Base-by-base conservation (phyloP, 2,888 invertebrate species). In the Hirtodrosophila trivittata region DNA sequence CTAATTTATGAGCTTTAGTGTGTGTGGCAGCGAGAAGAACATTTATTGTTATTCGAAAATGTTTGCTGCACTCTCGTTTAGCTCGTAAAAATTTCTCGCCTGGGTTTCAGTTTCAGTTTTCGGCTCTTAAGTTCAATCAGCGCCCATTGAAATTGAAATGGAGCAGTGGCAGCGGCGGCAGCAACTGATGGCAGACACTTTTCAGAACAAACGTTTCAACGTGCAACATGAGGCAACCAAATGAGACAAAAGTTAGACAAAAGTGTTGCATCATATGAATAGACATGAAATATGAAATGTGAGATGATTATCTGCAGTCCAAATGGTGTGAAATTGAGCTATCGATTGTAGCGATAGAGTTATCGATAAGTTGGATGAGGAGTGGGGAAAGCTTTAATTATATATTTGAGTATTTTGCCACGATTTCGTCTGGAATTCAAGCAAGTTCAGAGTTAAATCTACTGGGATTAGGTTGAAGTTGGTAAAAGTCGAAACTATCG, bases 31-130 rank as follows among this genome's bases (percentile, higher is more conserved):
- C 28, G 42, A 10, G 54, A 33, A 21, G 43, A 57, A 58, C 68
- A 68, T 64, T 72, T 72, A 72, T 72, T 72, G 67, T 72, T 72
- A 66, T 72, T 64, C 64, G 73, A 73, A 67, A 56, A 63, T 63
- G 67, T 33, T 58, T 32, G 66, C 43, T 52, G 66, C 69, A 59
- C 70, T 69, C 70, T 57, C 56, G 41, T 32, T 37, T 2, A 41
- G 51, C 55, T 72, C 71, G 38, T 71, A 71, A 71, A 66, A 28
- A 72, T 67, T 54, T 67, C 58, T 49, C 50, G 67, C 39, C 42
- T 37, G 18, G 59, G 66, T 60, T 50, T 66, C 66, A 51, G 66
- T 63, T 66, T 69, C 41, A 33, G 51, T 35, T 28, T 46, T 62
- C 32, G 42, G 38, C 38, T 63, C 67, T 71, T 52, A 39, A 59